Evolutionary conservation across 2,113 vertebrate species (phyloP).

Genomic region (Vicugna pacos): DNA sequence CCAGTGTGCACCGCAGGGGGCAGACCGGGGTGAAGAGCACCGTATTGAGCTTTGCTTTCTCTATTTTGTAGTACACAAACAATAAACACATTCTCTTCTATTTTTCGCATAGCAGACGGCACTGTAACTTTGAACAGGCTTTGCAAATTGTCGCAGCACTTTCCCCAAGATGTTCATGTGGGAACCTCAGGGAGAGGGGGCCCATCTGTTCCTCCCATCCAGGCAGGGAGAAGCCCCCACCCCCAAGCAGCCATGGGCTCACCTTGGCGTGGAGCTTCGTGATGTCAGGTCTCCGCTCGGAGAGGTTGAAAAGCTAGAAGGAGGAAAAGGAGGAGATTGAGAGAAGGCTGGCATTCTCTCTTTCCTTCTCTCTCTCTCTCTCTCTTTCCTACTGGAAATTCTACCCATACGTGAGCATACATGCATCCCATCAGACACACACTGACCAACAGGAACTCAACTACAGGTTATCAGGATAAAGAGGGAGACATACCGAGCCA

Average conservation of each 20-base stretch:
- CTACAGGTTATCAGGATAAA: background rate
- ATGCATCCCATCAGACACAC: background rate
- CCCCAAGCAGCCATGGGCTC: conserved; percentile 19
- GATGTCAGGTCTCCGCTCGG: conserved; percentile 95
- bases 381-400: background rate
- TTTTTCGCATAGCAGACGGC: background rate
- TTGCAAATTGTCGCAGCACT: background rate
- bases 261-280: conserved; percentile 96
- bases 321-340: background rate
- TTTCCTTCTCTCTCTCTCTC: background rate
- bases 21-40: background rate
- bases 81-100: background rate
- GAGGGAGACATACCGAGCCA: background rate
- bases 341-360: background rate
- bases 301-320: conserved; percentile 97
- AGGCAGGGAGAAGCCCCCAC: background rate
- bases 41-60: background rate
- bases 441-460: background rate
- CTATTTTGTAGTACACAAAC: background rate
- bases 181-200: accelerated
- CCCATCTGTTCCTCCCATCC: background rate
- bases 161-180: background rate
- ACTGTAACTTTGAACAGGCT: background rate
- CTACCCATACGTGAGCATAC: background rate
- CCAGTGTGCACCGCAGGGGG: background rate